Evolutionary conservation across 2,797 vertebrate genomes (phyloP), one percentile per base, ranked within the genome.

Genomic region (Onychomys arenicola): DNA sequence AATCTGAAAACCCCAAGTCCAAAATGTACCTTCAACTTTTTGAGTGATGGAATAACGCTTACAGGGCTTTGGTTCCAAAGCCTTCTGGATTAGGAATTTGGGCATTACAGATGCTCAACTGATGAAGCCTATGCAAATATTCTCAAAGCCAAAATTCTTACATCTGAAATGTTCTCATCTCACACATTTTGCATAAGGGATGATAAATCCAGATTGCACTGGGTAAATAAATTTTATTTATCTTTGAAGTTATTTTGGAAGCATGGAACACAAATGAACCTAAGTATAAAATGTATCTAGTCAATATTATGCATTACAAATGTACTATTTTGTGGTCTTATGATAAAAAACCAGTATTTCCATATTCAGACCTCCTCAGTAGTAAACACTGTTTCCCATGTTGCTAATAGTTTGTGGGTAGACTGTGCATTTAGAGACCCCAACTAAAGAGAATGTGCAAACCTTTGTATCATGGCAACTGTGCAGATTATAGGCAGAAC

Each of bases 241-340:
- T 71, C 94, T 97, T 91, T 55, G 71, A 65, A 95, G 96, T 87
- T 93, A 93, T 77, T 96, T 92, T 2, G 98, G 85, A 91, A 97
- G 94, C 59, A 93, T 0, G 43, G 2, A 78, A 49, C 19, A 96
- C 57, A 97, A 78, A 92, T 83, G 69, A 92, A 96, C 80, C 63
- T 90, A 94, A 92, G 89, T 96, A 49, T 90, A 97, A 95, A 98
- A 97, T 25, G 83, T 95, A 97, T 88, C 17, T 93, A 96, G 96
- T 96, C 94, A 98, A 77, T 96, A 61, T 55, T 87, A 93, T 12
- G n/a, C 49, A 94, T n/a, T 89, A 43, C 57, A 97, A 98, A 98
- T 86, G 34, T 77, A 77, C 87, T 95, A 85, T 96, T 95, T 95
- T 97, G 83, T 89, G 90, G 95, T 65, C 97, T 93, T 82, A 67